Base-by-base conservation (phyloP, 2,113 vertebrate genomes). In the Prunella himalayana region DNA sequence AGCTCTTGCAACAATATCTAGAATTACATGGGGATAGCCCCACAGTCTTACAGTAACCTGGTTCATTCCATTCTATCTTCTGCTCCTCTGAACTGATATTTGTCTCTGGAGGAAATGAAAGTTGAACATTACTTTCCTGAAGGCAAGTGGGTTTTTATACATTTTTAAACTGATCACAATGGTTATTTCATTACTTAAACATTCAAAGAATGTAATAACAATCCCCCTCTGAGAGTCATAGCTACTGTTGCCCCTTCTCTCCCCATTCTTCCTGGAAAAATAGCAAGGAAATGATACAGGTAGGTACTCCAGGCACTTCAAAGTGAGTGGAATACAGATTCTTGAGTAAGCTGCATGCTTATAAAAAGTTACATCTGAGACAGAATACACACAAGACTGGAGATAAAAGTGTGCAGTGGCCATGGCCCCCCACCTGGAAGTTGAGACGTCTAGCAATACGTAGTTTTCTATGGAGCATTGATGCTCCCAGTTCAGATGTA, bases 81-180 rank as follows among this genome's bases (percentile, higher is more conserved):
- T 70, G n/a, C 60, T 81, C 71, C 64, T 85, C 91, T 92, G 81
- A 90, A 69, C 28, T 56, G 33, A 41, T 91, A 82, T 87, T 72
- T 68, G 25, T 82, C 76, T 90, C 94, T 54, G 65, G 37, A 93
- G 90, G 64, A 86, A 95, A 95, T 91, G 78, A 95, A 90, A 92
- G 77, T 39, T 88, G 35, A 95, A 90, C n/a, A 63, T 88, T 79
- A 84, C 64, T 97, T 94, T 97, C 69, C 86, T 95, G 71, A 77
- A 88, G 84, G 76, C 41, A 92, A 86, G 23, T 53, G 42, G 69
- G 7, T 77, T 90, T 90, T 82, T 79, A 70, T 80, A 66, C n/a
- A 47, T 90, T 95, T 94, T 96, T 84, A 18, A 91, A 77, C 75
- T 69, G 51, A 50, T 77, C 70, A 49, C 30, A 79, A 54, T 54